Evolutionary conservation across 2,888 invertebrate species (phyloP), one percentile per base, ranked within the genome.

Genomic region (Parochlus steinenii): DNA sequence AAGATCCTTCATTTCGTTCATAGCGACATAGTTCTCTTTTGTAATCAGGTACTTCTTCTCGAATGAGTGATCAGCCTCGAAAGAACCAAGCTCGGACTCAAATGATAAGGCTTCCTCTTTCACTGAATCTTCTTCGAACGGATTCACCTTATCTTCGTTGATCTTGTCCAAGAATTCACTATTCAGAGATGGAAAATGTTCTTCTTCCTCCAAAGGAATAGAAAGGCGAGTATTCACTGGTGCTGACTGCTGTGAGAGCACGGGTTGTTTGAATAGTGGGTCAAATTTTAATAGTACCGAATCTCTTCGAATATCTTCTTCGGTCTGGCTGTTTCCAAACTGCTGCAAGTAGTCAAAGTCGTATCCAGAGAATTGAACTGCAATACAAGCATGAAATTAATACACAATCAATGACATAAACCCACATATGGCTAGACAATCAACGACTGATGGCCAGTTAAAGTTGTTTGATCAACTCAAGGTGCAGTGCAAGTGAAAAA

Each of bases 231-330:
- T n/a, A 7, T 8, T 7, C 27, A 6, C 14, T 27, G 7, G 15
- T 27, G 15, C 7, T 15, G 7, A 7, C 15, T 27, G 12, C 8
- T 31, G 10, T 3, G 7, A 17, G 2, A 8, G 10, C 2, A 26
- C 19, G 3, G 33, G 33, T 15, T 30, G 15, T 3, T 15, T 18
- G 6, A 36, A 23, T 28, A 36, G 19, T 11, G 36, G 36, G 10
- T 36, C 36, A 15, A 36, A 36, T 16, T 12, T 29, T 14, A 36
- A 24, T 7, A 36, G 30, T 5, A 36, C 23, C 5, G 36, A 36
- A 11, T 36, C 36, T 14, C 34, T 18, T 7, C 14, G 15, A 5
- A 18, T 19, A 19, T 30, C 18, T 11, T 17, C 30, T n/a, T n/a
- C n/a, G n/a, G n/a, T n/a, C n/a, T n/a, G n/a, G n/a, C n/a, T n/a